phyloP scores from a whole-genome alignment of 2,797 vertebrate genomes.

The Crocidura indochinensis region DNA sequence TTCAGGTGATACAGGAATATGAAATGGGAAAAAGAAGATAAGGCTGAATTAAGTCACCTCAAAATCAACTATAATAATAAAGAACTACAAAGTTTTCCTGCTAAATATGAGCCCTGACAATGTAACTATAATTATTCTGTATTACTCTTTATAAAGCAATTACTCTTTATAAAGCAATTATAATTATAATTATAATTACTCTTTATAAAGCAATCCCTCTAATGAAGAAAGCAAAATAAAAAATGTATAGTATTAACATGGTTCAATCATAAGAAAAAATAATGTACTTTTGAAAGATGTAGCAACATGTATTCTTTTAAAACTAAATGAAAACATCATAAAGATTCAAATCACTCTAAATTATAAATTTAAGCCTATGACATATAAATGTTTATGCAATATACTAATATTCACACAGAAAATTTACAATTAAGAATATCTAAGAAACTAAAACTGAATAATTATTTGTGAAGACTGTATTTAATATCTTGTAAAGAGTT shows the following conservation, averaged over 20 bases:
- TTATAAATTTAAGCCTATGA: neutral
- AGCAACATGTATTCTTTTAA: neutral
- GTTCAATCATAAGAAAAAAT: neutral
- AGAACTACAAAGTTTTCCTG: neutral
- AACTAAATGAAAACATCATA: neutral
- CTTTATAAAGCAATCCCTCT: neutral
- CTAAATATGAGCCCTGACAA: neutral
- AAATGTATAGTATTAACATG: neutral
- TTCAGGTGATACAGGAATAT: neutral
- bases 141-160: too few species aligned
- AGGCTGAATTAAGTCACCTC: neutral
- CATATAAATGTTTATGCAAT: too few species aligned
- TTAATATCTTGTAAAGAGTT: neutral
- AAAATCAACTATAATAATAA: neutral
- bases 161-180: too few species aligned
- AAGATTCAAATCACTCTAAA: neutral
- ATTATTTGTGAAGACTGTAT: neutral
- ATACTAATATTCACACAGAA: conserved; percentile 20
- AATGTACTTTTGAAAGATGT: neutral
- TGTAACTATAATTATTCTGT: too few species aligned
- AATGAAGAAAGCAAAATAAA: neutral
- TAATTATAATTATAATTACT: too few species aligned
- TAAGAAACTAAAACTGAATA: neutral
- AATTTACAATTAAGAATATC: neutral
- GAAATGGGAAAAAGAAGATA: neutral